These are phyloP conservation scores for Zenarchopterus dispar DNA, from an alignment of 2,797 vertebrate species.

Conservation along the genomic window DNA sequence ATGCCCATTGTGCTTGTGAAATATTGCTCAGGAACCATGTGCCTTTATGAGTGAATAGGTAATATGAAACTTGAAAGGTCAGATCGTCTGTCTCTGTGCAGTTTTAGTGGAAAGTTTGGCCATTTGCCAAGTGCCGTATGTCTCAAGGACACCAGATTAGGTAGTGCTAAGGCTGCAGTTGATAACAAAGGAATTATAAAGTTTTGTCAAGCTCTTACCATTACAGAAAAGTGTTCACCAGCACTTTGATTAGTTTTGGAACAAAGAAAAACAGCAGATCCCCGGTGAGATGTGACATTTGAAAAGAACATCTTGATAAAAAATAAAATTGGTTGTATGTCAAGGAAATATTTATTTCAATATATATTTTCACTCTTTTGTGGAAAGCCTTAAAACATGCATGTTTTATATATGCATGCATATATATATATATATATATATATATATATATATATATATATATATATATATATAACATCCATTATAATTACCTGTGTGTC, in stretches of 20 bases:
- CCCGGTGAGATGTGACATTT: conserved; percentile 58
- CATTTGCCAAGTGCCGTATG: conserved; percentile 60
- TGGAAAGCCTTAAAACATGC: background rate
- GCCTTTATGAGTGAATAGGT: conserved; percentile 57
- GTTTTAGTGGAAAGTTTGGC: conserved; percentile 77
- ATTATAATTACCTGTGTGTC: background rate
- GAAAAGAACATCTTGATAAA: conserved; percentile 11
- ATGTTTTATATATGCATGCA: background rate
- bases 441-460: too few species aligned
- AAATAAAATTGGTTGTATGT: background rate
- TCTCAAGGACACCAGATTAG: conserved; percentile 69
- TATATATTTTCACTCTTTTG: background rate
- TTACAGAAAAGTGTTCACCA: conserved; percentile 51
- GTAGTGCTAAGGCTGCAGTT: conserved; percentile 63
- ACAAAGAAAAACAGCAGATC: conserved; percentile 27
- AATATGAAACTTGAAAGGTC: conserved; percentile 76
- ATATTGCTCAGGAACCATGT: conserved; percentile 52
- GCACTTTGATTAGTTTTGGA: conserved; percentile 45
- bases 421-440: too few species aligned
- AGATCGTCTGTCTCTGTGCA: conserved; percentile 72
- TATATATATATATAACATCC: background rate
- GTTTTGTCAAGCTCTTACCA: conserved; percentile 33
- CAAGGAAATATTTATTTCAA: conserved; percentile 2
- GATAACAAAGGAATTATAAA: conserved; percentile 60
- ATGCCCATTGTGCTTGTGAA: conserved; percentile 45